Evolutionary conservation across 2,113 vertebrate genomes (phyloP), one percentile per base, ranked within the genome.

Genomic region (Xyrauchen texanus): DNA sequence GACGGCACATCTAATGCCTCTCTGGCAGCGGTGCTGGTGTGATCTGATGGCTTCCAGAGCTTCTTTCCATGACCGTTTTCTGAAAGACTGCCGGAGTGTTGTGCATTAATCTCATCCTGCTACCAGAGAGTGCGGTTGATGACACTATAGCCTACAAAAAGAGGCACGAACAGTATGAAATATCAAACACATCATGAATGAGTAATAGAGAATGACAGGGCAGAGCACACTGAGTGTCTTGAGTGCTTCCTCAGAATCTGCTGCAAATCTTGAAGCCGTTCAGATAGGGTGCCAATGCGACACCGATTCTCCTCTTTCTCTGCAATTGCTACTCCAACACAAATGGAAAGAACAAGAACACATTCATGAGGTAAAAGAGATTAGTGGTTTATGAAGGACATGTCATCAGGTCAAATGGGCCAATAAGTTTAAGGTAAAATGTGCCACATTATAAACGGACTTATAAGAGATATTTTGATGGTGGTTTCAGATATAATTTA

Each of bases 211-310:
- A 83, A 79, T 69, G 83, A 88, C 85, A 78, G 80, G 85, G 78
- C 85, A 83, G 58, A 69, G 78, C 64, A 15, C 85, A 82, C 65
- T 79, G 76, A 80, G 83, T 42, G 67, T 34, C 83, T 85, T 53
- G 15, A 81, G 79, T 47, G 21, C 68, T 60, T 83, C 83, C 81
- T 84, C 81, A 85, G 83, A 70, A 76, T 84, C 85, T 87, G 81
- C 87, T 89, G 88, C 90, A 88, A 86, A 88, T 89, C 87, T 89
- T 86, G 82, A 80, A 86, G 83, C 80, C 83, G 88, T 88, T 87
- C 85, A 85, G 89, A 90, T 81, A 79, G 13, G 68, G 75, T 3
- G 84, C 85, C 78, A 85, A 80, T 55, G 80, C 76, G 53, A 53
- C 76, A 63, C 69, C 69, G 47, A 68, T 46, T 34, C 4, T 7